These are phyloP conservation scores for Chrysopilus asiliformis DNA, from an alignment of 2,888 invertebrate genomes.

Conservation along the genomic window DNA sequence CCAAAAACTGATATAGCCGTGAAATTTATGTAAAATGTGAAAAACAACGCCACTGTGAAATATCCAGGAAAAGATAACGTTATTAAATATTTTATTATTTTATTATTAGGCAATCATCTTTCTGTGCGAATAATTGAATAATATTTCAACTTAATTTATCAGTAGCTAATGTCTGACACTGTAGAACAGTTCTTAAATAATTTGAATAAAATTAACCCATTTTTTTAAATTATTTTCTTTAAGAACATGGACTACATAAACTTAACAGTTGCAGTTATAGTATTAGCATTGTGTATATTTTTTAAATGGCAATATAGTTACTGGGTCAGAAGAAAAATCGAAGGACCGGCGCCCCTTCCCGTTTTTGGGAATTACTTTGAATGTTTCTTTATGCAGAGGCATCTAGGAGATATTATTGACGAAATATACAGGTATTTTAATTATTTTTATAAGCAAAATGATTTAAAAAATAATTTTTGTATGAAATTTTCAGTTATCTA, in stretches of 20 bases:
- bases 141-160: too few relatives aligned
- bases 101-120: too few relatives aligned
- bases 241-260: constrained; percentile 2
- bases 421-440: constrained; percentile 13
- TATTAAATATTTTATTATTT: too few relatives aligned
- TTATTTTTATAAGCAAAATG: not conserved
- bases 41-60: too few relatives aligned
- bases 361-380: constrained; percentile 15
- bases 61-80: too few relatives aligned
- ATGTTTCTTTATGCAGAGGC: constrained; percentile 13
- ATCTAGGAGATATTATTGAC: constrained; percentile 13
- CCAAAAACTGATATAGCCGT: too few relatives aligned
- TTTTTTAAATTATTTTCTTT: not conserved
- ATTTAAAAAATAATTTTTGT: not conserved
- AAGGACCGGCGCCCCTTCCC: constrained; percentile 13
- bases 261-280: constrained; percentile 3
- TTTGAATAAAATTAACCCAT: not conserved
- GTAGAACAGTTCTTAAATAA: not conserved
- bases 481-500: constrained; percentile 8
- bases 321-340: constrained; percentile 10
- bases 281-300: constrained; percentile 7
- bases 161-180: too few relatives aligned
- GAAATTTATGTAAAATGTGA: too few relatives aligned
- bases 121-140: too few relatives aligned
- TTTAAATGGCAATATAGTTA: constrained; percentile 14